These are phyloP conservation scores for Sebastolobus alascanus DNA, from an alignment of 2,797 vertebrate genomes.

Conservation along the genomic window DNA sequence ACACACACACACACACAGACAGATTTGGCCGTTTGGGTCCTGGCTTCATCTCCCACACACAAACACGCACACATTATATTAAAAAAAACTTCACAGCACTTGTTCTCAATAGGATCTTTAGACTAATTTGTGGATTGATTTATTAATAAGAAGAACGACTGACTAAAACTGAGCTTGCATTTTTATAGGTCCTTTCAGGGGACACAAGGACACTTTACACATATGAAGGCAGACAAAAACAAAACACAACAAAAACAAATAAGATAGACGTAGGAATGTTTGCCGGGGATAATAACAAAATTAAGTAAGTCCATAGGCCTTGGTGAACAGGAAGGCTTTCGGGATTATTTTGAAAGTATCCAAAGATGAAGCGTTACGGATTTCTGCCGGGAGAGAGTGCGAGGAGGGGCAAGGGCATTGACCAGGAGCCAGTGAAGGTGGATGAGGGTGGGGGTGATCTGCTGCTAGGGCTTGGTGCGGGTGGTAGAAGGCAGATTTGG, in stretches of 20 bases:
- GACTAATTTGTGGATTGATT: neutral
- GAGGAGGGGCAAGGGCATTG: neutral
- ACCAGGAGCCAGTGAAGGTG: neutral
- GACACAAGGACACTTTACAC: too few relatives aligned
- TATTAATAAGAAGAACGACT: neutral
- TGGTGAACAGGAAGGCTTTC: neutral
- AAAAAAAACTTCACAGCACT: too few relatives aligned
- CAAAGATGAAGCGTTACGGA: too few relatives aligned
- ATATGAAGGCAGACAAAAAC: too few relatives aligned
- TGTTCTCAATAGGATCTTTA: neutral
- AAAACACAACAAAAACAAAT: too few relatives aligned
- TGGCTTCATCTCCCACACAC: constrained; percentile 9
- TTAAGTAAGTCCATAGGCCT: neutral
- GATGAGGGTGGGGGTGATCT: neutral
- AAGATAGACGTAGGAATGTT: neutral
- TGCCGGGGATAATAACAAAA: neutral
- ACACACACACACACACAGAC: constrained; percentile 10
- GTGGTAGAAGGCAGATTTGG: too few relatives aligned
- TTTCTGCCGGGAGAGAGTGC: neutral
- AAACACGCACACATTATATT: constrained; percentile 4
- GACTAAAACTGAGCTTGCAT: neutral
- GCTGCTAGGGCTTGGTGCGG: too few relatives aligned
- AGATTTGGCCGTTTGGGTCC: neutral
- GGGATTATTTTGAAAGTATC: too few relatives aligned
- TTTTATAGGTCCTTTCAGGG: too few relatives aligned